Conservation (phyloP, 2,113 vertebrate species). For the Dipodomys merriami region DNA sequence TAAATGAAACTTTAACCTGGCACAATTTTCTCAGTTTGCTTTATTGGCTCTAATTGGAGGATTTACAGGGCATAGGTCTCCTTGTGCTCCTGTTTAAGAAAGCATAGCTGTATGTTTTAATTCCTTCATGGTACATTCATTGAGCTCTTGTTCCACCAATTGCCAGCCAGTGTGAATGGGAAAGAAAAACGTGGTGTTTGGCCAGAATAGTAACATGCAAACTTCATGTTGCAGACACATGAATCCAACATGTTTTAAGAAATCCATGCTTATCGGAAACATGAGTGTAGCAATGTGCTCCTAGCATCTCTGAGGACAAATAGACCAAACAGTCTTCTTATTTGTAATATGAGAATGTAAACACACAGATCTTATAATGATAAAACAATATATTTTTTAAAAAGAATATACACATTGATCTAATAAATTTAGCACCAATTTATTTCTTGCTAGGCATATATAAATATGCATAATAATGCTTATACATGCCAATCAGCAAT, state of each 20-base stretch:
- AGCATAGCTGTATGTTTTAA: constrained; percentile 58
- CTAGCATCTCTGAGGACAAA: not conserved
- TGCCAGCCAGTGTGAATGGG: not conserved
- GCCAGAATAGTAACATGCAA: not conserved
- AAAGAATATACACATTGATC: not conserved
- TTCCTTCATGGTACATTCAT: constrained; percentile 27
- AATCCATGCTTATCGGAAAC: not conserved
- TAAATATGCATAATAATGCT: not conserved
- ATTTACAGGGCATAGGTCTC: not conserved
- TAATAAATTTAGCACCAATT: not conserved
- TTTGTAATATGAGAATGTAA: not conserved
- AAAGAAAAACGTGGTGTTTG: not conserved
- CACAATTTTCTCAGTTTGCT: constrained; percentile 42
- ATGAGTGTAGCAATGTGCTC: not conserved
- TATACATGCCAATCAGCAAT: not conserved
- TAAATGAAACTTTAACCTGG: constrained; percentile 14
- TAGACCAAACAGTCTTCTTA: not conserved
- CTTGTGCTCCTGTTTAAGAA: constrained; percentile 54
- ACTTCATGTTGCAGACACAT: not conserved
- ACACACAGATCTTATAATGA: not conserved
- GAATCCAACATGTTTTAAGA: not conserved
- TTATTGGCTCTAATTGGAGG: constrained; percentile 56
- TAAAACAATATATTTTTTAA: not conserved
- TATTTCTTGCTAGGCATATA: not conserved
- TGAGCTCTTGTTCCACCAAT: not conserved